Conservation (phyloP, 2,888 invertebrate species). For the Cactoblastis cactorum region DNA sequence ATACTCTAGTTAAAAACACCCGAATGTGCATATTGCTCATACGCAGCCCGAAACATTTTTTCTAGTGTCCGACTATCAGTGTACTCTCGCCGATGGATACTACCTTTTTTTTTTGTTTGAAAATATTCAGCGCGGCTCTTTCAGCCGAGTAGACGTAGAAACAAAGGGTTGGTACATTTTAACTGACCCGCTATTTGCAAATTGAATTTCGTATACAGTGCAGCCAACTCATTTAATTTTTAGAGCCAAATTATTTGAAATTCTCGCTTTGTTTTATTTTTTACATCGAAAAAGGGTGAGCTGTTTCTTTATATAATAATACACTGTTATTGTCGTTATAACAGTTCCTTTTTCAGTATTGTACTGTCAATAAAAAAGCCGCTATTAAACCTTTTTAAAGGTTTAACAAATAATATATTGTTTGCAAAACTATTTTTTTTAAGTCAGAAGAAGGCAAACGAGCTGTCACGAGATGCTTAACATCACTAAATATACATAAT, state of each 20-base stretch:
- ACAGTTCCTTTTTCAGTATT: too few relatives aligned
- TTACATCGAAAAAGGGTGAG: background rate
- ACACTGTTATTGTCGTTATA: too few relatives aligned
- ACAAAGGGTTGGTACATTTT: slow-evolving; percentile 8
- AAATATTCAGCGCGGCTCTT: slow-evolving; percentile 3
- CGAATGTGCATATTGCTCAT: slow-evolving; percentile 4
- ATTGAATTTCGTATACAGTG: slow-evolving; percentile 6
- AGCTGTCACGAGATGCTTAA: too few relatives aligned
- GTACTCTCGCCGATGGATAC: slow-evolving; percentile 6
- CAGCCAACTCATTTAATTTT: slow-evolving; percentile 1
- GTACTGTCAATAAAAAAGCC: too few relatives aligned
- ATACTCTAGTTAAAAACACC: background rate
- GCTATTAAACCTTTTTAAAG: too few relatives aligned
- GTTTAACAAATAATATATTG: too few relatives aligned
- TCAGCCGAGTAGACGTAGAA: slow-evolving; percentile 9
- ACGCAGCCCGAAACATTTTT: background rate
- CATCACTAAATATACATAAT: too few relatives aligned
- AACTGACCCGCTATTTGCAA: slow-evolving; percentile 10
- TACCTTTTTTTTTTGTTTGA: slow-evolving; percentile 9
- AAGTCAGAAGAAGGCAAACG: too few relatives aligned
- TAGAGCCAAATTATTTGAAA: slow-evolving; percentile 17
- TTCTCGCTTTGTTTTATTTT: slow-evolving; percentile 22
- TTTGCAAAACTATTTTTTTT: too few relatives aligned
- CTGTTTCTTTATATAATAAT: too few relatives aligned
- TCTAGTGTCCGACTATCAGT: background rate